Evolutionary conservation across 2,888 invertebrate species (phyloP).

Genomic region (Acutogordius australiensis): DNA sequence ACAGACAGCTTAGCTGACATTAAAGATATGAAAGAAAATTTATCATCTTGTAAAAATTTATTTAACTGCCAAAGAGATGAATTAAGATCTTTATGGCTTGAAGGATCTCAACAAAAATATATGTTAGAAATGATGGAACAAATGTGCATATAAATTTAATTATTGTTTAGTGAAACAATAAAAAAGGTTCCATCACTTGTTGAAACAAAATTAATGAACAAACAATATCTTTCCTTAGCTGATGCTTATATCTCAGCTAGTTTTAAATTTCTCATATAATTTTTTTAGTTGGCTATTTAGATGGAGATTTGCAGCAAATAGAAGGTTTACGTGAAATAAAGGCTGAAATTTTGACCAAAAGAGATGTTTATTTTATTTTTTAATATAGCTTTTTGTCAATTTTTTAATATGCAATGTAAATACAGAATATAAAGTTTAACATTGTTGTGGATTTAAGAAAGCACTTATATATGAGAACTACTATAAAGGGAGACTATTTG

Average conservation of each 20-base stretch:
- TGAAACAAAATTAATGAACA: conserved; percentile 24
- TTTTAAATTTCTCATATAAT: neutral
- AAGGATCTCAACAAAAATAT: conserved; percentile 77
- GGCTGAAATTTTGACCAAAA: conserved; percentile 3
- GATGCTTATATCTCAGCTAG: conserved; percentile 3
- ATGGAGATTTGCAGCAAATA: neutral
- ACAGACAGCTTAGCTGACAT: conserved; percentile 41
- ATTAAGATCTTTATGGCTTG: conserved; percentile 63
- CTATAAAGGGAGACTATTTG: neutral
- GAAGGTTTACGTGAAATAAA: conserved; percentile 1
- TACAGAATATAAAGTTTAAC: conserved; percentile 5
- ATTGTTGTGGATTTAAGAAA: neutral
- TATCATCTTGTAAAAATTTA: conserved; percentile 50
- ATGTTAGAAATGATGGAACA: conserved; percentile 57
- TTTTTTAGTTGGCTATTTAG: neutral
- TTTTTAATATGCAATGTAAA: neutral
- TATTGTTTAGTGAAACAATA: conserved; percentile 36
- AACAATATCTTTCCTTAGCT: neutral
- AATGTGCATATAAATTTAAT: conserved; percentile 34
- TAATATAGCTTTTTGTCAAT: neutral
- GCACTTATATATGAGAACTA: neutral
- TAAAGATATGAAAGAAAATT: conserved; percentile 44
- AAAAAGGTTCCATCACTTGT: conserved; percentile 41
- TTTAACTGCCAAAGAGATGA: conserved; percentile 68
- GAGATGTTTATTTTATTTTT: neutral